A percentile compares a stretch with the other conserved stretches of the same genome.
Evolutionary conservation across 2,888 invertebrate species (phyloP).

Genomic region (Craniophora ligustri): DNA sequence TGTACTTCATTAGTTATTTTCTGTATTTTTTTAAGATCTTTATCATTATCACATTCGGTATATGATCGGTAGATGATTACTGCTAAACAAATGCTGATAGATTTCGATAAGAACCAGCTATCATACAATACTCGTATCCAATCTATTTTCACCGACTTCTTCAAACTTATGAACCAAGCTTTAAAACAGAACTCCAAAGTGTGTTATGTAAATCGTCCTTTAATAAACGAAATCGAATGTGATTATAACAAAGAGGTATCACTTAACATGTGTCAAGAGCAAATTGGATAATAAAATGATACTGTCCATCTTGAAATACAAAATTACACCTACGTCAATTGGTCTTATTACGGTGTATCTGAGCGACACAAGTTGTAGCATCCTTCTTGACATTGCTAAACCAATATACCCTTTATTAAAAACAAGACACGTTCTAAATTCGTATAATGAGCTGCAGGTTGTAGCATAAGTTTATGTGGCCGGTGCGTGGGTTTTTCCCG

Average conservation of each 20-base stretch:
- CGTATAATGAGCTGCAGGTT: not conserved
- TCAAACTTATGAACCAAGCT: too few species aligned
- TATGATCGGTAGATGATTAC: too few species aligned
- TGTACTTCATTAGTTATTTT: too few species aligned
- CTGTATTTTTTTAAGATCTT: too few species aligned
- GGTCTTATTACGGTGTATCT: constrained; percentile 30
- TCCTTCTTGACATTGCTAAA: constrained; percentile 15
- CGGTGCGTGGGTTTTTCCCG: constrained; percentile 25
- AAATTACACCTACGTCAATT: constrained; percentile 55
- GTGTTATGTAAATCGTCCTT: not conserved
- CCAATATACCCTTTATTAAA: not conserved
- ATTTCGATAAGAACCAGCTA: too few species aligned
- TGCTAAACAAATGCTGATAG: too few species aligned
- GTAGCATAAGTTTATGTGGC: constrained; percentile 4
- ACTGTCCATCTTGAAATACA: constrained; percentile 37
- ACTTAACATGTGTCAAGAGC: constrained; percentile 56
- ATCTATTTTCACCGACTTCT: too few species aligned
- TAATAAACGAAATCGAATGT: constrained; percentile 39
- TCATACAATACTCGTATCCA: too few species aligned
- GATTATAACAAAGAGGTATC: constrained; percentile 49
- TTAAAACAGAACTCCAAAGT: too few species aligned
- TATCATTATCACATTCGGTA: too few species aligned
- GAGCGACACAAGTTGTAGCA: constrained; percentile 25
- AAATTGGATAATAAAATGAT: constrained; percentile 59
- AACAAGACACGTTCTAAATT: not conserved